Base-by-base conservation (phyloP, 2,888 invertebrate species). In the Pegoplata infirma region DNA sequence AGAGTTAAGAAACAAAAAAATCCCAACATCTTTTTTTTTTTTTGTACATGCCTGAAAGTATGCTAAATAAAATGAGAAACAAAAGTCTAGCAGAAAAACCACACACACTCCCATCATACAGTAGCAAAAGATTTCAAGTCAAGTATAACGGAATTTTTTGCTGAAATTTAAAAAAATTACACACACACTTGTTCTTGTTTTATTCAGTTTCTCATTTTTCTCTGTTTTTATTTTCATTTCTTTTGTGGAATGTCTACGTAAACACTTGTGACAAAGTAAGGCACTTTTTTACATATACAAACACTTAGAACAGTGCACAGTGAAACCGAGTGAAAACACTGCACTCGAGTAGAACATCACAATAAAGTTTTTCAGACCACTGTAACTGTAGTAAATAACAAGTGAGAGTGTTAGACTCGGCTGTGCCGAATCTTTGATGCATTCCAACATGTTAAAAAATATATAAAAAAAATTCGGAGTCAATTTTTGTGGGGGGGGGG, bases 1-100 rank as follows among this genome's bases (percentile, higher is more conserved):
- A 25, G 16, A 59, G 47, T 19, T 47, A 19, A 40, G n/a, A 40
- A 40, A 40, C 36, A 40, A 44, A 55, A n/a, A n/a, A 61, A 61
- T 53, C 64, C 47, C 58, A 66, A 53, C n/a, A 59, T 74, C 58
- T 47, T 55, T 66, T 53, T 44, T n/a, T 44, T 59, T 5, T 7
- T n/a, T n/a, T n/a, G n/a, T 3, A n/a, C n/a, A 36, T 55, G 74
- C 74, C 74, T 74, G 61, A 55, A 61, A 74, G 67, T 74, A 74
- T 74, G 59, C 74, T 61, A 40, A 56, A 14, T 16, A 49, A 40
- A 72, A 28, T 49, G 28, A 23, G 4, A 14, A 32, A 25, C 28
- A 44, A n/a, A 47, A 51, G 14, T 32, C 36, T 55, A 28, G 25
- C 2, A 10, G 25, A 19, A 25, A 16, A 14, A 23, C n/a, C n/a